Evolutionary conservation across 2,888 invertebrate species (phyloP).

Genomic region (Ichneumon xanthorius): DNA sequence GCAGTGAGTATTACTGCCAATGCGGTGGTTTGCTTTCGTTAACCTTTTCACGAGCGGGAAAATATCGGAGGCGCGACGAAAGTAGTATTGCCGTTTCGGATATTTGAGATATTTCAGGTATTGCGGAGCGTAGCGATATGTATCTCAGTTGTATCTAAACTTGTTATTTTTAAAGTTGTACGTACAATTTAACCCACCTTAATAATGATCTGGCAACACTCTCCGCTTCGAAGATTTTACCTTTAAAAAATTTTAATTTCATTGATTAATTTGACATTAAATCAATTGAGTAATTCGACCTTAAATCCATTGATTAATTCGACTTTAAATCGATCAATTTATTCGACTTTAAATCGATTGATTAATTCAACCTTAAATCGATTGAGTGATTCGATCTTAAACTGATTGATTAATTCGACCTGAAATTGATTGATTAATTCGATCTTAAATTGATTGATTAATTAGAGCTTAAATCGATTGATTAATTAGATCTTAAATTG

Average conservation of each 20-base stretch:
- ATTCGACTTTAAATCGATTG: too few species aligned
- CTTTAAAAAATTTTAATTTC: not conserved
- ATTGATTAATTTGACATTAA: too few species aligned
- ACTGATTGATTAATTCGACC: too few species aligned
- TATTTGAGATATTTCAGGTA: not conserved
- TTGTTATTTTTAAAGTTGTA: not conserved
- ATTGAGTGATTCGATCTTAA: too few species aligned
- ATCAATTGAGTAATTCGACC: too few species aligned
- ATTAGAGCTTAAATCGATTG: too few species aligned
- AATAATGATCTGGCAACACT: not conserved
- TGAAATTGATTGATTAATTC: too few species aligned
- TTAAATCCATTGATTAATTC: too few species aligned
- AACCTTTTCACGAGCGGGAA: not conserved
- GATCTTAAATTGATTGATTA: not conserved
- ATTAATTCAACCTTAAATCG: too few species aligned
- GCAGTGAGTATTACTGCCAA: conserved; percentile 10
- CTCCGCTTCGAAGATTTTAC: not conserved
- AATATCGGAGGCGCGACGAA: not conserved
- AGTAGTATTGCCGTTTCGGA: not conserved
- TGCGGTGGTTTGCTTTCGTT: not conserved
- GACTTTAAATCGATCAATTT: too few species aligned
- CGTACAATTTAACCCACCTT: not conserved
- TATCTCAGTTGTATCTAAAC: not conserved
- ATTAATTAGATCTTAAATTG: too few species aligned
- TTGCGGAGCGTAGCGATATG: not conserved